Conservation (phyloP, 2,888 invertebrate genomes). For the Noctua janthe region DNA sequence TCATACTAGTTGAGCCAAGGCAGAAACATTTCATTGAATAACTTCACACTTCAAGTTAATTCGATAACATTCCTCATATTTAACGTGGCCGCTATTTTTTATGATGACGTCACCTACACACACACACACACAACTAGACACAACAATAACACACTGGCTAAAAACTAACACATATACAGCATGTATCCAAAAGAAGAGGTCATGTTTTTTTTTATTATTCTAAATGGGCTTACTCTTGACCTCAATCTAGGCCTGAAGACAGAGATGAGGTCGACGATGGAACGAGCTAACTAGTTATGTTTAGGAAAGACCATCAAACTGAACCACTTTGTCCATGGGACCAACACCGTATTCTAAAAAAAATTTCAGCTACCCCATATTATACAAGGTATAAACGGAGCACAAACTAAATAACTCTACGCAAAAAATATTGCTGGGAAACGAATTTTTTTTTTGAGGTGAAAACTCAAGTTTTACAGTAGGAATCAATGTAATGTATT, state of each 20-base stretch:
- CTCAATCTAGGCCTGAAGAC: no score
- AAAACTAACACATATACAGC: constrained; percentile 25
- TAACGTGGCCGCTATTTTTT: constrained; percentile 15
- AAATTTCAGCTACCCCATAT: neutral
- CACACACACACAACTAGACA: neutral
- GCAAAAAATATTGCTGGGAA: no score
- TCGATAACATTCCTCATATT: constrained; percentile 13
- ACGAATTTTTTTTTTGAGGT: no score
- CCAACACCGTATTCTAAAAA: neutral
- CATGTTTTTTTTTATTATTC: no score
- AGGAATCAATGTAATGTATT: no score
- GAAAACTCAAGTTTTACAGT: no score
- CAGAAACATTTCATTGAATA: constrained; percentile 41
- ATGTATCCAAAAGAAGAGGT: neutral
- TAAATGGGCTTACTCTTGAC: no score
- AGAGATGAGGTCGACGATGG: no score
- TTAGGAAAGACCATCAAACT: neutral
- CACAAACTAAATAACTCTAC: no score
- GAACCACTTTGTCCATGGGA: neutral
- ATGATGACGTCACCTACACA: constrained; percentile 24
- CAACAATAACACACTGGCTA: constrained; percentile 5
- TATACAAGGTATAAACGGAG: no score
- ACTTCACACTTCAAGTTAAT: constrained; percentile 16
- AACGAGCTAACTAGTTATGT: neutral
- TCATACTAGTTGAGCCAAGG: neutral